Evolutionary conservation across 1,140 invertebrate species (phyloP).

Genomic region (Apocrypta bakeri): DNA sequence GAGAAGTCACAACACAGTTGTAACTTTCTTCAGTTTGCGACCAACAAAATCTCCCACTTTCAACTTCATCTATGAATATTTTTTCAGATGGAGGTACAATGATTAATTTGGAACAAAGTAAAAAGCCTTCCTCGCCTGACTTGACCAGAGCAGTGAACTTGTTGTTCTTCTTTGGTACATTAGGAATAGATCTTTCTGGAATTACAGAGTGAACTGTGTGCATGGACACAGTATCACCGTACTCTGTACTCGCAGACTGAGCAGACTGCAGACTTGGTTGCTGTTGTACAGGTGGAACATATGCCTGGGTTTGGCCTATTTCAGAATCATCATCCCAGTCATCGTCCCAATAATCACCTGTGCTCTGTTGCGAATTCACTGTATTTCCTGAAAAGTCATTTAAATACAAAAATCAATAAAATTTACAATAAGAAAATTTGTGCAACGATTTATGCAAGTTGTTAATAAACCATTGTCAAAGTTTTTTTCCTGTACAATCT

Average conservation of each 20-base stretch:
- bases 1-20: conserved; percentile 91
- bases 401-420: conserved; percentile 29
- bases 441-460: neutral
- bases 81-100: conserved; percentile 85
- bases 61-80: conserved; percentile 82
- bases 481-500: neutral
- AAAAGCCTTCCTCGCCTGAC: conserved; percentile 92
- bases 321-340: conserved; percentile 94
- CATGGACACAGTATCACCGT: conserved; percentile 74
- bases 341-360: conserved; percentile 85
- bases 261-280: conserved; percentile 62
- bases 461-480: neutral
- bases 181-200: conserved; percentile 75
- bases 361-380: conserved; percentile 66
- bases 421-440: neutral
- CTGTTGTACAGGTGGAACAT: conserved; percentile 76
- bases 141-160: conserved; percentile 96
- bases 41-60: conserved; percentile 84
- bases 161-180: conserved; percentile 83
- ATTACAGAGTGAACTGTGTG: conserved; percentile 72
- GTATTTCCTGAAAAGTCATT: conserved; percentile 52
- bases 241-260: conserved; percentile 61
- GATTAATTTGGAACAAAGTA: conserved; percentile 86
- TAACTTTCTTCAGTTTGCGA: conserved; percentile 82
- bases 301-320: conserved; percentile 82